Conservation (phyloP, 2,888 invertebrate species). For the Eurytoma adleriae region DNA sequence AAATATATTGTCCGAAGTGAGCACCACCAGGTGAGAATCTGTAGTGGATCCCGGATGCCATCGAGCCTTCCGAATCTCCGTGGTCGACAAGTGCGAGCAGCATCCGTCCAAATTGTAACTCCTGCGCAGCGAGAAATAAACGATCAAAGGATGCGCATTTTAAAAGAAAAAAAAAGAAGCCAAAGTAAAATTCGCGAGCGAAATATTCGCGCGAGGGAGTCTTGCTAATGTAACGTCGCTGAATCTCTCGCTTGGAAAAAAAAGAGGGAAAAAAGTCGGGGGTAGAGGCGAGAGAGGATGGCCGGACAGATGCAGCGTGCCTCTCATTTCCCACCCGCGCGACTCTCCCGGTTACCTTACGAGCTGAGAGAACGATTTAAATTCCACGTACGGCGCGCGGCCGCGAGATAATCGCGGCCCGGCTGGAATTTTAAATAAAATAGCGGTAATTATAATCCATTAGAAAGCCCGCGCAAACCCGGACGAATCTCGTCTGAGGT, state of each 20-base stretch:
- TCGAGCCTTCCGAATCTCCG: conserved; percentile 85
- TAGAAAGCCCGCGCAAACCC: background rate
- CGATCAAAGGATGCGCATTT: background rate
- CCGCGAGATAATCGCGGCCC: conserved; percentile 64
- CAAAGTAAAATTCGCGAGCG: conserved; percentile 52
- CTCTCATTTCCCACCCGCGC: conserved; percentile 11
- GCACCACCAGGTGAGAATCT: conserved; percentile 86
- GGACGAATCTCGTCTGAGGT: too few species aligned
- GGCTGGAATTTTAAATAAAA: conserved; percentile 66
- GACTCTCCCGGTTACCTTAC: conserved; percentile 55
- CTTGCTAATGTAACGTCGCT: conserved; percentile 54
- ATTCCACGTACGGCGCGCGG: conserved; percentile 61
- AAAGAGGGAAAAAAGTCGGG: conserved; percentile 15
- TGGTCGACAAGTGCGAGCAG: conserved; percentile 79
- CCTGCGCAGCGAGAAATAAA: conserved; percentile 76
- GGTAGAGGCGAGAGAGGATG: too few species aligned
- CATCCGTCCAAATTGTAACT: conserved; percentile 85
- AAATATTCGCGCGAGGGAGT: conserved; percentile 42
- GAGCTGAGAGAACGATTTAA: conserved; percentile 62
- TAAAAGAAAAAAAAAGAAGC: conserved; percentile 18
- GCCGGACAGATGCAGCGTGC: conserved; percentile 31
- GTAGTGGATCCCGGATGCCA: conserved; percentile 92
- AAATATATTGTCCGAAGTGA: conserved; percentile 91
- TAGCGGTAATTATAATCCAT: conserved; percentile 63
- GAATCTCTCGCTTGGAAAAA: conserved; percentile 37